Evolutionary conservation across 2,113 vertebrate species (phyloP).

Genomic region (Rhinoderma darwinii): DNA sequence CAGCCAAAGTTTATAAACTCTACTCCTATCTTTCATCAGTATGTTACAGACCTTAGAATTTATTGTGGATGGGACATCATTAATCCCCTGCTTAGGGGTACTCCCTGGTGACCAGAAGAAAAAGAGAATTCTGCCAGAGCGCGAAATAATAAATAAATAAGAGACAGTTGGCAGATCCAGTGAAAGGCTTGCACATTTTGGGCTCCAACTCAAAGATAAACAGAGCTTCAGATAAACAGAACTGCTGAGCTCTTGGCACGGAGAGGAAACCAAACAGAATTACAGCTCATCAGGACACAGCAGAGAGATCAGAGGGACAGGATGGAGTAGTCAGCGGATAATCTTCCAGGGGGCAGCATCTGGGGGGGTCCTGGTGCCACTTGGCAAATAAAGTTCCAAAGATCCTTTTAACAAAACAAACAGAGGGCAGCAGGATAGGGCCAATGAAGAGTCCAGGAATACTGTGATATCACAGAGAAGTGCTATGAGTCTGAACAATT

Average conservation of each 20-base stretch:
- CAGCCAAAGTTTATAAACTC: neutral
- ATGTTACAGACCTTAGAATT: neutral
- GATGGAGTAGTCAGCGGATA: slow-evolving; percentile 56
- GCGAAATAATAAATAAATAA: slow-evolving; percentile 55
- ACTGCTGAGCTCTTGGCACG: slow-evolving; percentile 55
- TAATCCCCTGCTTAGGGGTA: slow-evolving; percentile 7
- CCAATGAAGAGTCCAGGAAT: neutral
- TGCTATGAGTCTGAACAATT: neutral
- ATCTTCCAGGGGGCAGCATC: slow-evolving; percentile 49
- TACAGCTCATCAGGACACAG: slow-evolving; percentile 56
- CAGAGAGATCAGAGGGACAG: slow-evolving; percentile 54
- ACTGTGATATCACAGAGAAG: slow-evolving; percentile 17
- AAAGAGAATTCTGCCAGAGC: slow-evolving; percentile 33
- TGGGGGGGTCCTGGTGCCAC: slow-evolving; percentile 27
- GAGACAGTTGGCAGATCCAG: slow-evolving; percentile 53
- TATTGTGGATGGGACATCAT: slow-evolving; percentile 5
- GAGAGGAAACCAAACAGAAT: slow-evolving; percentile 58
- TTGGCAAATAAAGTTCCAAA: slow-evolving; percentile 19
- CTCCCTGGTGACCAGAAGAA: slow-evolving; percentile 34
- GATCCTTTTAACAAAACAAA: slow-evolving; percentile 53
- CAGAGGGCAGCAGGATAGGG: slow-evolving; percentile 35
- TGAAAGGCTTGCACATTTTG: slow-evolving; percentile 54
- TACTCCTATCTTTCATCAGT: neutral
- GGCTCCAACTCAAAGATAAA: slow-evolving; percentile 59
- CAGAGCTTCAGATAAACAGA: slow-evolving; percentile 58